Evolutionary conservation across 1,140 invertebrate genomes (phyloP).

Genomic region (Drosophila cardini): DNA sequence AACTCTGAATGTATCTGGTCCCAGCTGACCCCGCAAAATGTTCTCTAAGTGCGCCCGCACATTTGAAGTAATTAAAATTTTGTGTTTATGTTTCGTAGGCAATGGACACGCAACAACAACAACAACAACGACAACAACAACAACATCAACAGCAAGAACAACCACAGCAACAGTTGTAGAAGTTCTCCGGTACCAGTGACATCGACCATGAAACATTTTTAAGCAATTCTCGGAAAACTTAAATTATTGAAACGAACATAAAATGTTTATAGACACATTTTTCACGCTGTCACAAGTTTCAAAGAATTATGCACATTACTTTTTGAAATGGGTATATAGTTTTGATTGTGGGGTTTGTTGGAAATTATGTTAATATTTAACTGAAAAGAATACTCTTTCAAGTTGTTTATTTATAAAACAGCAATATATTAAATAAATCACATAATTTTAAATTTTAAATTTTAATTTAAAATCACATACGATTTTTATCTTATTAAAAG

Average conservation of each 20-base stretch:
- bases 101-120: constrained; percentile 40
- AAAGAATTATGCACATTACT: constrained; percentile 44
- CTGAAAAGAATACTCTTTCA: not conserved
- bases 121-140: constrained; percentile 10
- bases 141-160: constrained; percentile 17
- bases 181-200: constrained; percentile 4
- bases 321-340: constrained; percentile 12
- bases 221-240: constrained; percentile 68
- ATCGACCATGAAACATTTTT: constrained; percentile 67
- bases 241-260: constrained; percentile 76
- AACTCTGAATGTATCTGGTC: constrained; percentile 16
- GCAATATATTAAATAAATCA: too few relatives aligned
- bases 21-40: constrained; percentile 76
- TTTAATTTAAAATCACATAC: too few relatives aligned
- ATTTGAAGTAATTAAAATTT: constrained; percentile 81
- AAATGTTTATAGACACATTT: constrained; percentile 61
- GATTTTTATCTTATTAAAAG: too few relatives aligned
- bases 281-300: constrained; percentile 69
- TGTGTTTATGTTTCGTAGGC: constrained; percentile 73
- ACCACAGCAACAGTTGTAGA: not conserved
- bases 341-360: not conserved
- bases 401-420: not conserved
- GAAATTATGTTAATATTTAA: not conserved
- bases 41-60: constrained; percentile 79
- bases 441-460: too few relatives aligned